Conservation (phyloP, 2,113 vertebrate genomes). For the Lasiurus borealis region DNA sequence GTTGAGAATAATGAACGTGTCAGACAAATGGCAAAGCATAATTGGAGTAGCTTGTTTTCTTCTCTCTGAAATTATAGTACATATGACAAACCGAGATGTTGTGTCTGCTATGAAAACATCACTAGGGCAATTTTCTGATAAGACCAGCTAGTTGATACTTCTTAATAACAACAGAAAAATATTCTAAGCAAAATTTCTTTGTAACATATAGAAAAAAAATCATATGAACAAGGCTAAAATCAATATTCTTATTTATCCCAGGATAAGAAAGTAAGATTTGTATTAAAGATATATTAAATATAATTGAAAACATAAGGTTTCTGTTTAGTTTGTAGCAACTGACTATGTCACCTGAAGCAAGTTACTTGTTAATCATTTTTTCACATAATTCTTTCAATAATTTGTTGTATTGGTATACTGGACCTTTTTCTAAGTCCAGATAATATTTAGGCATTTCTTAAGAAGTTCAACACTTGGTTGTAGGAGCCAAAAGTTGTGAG, state of each 20-base stretch:
- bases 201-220: not conserved
- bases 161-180: constrained; percentile 50
- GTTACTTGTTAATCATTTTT: constrained; percentile 30
- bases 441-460: not conserved
- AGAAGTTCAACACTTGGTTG: not conserved
- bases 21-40: constrained; percentile 64
- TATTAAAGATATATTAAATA: not conserved
- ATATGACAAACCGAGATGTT: constrained; percentile 49
- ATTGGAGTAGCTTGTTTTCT: constrained; percentile 66
- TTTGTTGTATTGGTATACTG: not conserved
- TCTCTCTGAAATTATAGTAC: not conserved
- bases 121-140: not conserved
- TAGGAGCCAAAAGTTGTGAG: not conserved
- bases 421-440: not conserved
- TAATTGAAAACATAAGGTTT: not conserved
- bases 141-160: not conserved
- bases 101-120: constrained; percentile 7
- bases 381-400: not conserved
- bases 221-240: not conserved
- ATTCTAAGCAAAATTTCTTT: constrained; percentile 41
- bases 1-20: constrained; percentile 76
- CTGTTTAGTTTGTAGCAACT: not conserved
- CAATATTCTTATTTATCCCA: not conserved
- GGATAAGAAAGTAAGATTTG: constrained; percentile 29
- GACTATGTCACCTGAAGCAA: not conserved